phyloP scores from a whole-genome alignment of 2,797 vertebrate genomes.

The Halcyon badia region DNA sequence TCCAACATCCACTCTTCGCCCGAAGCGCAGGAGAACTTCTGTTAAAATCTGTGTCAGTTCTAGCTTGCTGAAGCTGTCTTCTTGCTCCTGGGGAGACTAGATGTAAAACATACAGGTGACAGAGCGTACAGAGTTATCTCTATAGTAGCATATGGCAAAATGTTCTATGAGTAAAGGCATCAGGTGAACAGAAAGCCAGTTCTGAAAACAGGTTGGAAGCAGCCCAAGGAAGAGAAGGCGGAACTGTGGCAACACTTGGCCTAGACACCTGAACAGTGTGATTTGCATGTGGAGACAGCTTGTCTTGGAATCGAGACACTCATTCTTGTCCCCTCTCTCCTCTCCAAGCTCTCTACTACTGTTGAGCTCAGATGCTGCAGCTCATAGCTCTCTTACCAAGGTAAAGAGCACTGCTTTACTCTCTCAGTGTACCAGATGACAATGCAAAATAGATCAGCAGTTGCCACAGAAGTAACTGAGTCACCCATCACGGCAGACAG shows the following conservation, averaged over 20 bases:
- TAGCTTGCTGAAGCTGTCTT: background rate
- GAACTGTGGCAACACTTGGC: background rate
- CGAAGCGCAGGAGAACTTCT: background rate
- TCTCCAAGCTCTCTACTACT: background rate
- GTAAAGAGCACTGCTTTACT: background rate
- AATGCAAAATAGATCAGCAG: background rate
- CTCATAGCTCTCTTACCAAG: background rate
- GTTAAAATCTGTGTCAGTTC: background rate
- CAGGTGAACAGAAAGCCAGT: background rate
- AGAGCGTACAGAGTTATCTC: background rate
- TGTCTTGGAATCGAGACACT: no score
- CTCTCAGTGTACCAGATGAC: accelerated
- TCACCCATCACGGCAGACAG: background rate
- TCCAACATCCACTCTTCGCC: background rate
- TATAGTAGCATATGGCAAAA: background rate
- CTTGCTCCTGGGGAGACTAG: background rate
- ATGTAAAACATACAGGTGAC: background rate
- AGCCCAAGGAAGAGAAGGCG: background rate
- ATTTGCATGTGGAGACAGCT: background rate
- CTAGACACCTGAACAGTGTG: background rate
- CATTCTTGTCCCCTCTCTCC: background rate
- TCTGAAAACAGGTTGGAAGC: background rate
- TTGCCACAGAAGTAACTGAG: background rate
- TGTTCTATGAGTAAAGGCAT: background rate
- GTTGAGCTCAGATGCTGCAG: background rate